A percentile compares a stretch with the other conserved stretches of the same genome.
Conservation (phyloP, 2,797 vertebrate species). For the Microctenopoma stevenorrisi region DNA sequence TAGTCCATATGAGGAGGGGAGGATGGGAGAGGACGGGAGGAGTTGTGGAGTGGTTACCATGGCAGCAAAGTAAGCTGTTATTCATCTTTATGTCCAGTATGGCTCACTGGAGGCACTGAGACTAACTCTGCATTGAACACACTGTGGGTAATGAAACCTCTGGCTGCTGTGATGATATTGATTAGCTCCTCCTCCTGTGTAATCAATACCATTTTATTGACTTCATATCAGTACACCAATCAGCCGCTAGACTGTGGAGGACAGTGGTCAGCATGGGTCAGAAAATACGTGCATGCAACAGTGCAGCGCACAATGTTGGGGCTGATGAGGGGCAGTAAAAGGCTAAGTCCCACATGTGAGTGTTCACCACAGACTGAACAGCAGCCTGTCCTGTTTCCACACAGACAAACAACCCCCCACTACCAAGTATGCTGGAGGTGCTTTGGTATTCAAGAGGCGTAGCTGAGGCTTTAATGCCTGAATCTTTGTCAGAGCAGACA, state of each 20-base stretch:
- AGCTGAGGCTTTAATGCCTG: slow-evolving; percentile 33
- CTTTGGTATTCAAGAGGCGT: slow-evolving; percentile 47
- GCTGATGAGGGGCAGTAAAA: background rate
- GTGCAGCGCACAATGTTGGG: too few relatives aligned
- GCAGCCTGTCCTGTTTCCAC: background rate
- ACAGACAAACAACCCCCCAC: slow-evolving; percentile 8
- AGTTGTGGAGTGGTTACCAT: slow-evolving; percentile 53
- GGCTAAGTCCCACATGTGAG: background rate
- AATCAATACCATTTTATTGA: background rate
- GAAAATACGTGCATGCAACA: too few relatives aligned
- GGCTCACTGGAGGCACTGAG: slow-evolving; percentile 27
- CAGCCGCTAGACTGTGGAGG: too few relatives aligned
- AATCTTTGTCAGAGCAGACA: slow-evolving; percentile 44
- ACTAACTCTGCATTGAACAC: slow-evolving; percentile 14
- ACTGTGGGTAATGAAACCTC: background rate
- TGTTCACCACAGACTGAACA: background rate
- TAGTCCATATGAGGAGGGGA: too few relatives aligned
- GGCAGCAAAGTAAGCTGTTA: slow-evolving; percentile 54
- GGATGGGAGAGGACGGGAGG: background rate
- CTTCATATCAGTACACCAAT: too few relatives aligned
- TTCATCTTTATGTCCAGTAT: slow-evolving; percentile 50
- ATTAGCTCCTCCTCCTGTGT: slow-evolving; percentile 15
- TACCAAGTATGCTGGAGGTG: background rate
- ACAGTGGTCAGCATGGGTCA: too few relatives aligned
- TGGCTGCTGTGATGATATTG: slow-evolving; percentile 19